Evolutionary conservation across 1,140 invertebrate genomes (phyloP), one percentile per base, ranked within the genome.

Genomic region (Hestina assimilis): DNA sequence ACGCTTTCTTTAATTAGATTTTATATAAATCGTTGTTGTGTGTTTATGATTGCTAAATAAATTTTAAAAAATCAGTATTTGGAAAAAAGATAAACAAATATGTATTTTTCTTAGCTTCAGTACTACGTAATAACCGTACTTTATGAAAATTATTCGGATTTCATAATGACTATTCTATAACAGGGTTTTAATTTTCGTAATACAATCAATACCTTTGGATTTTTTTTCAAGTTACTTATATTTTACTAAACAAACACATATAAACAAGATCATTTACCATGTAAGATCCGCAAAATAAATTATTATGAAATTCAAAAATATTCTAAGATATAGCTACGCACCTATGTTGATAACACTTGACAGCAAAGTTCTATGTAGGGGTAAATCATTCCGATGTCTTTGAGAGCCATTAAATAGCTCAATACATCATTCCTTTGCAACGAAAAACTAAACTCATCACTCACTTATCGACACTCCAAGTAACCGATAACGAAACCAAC

Each of bases 371-470:
- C 45, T 28, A 20, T 57, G 35, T 57, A 28, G 43, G 35, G 46
- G 50, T 57, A 35, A 57, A 57, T 50, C 54, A 57, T 57, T 57
- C 28, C 45, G 38, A 21, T 38, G 3, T 56, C 43, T 56, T 42
- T 11, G 17, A 56, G 29, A 12, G 9, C 35, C 46, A 42, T 57
- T 50, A 50, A 24, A 28, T 35, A 20, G 38, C 12, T 48, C 43
- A 38, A 47, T 24, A 31, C 23, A 48, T 48, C 9, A 41, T 48
- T 56, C 41, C 17, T 9, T 12, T 19, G 26, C 14, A 17, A 8
- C 19, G 21, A 20, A 21, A 21, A 20, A 33, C 11, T 21, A 20
- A 35, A 48, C 33, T 48, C 45, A 5, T 15, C 8, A 31, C 23
- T 20, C 29, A 48, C 45, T 33, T 47, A 21, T 48, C 45, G 33